phyloP scores from a whole-genome alignment of 2,888 invertebrate species.

The Drosophila kambysellisi region DNA sequence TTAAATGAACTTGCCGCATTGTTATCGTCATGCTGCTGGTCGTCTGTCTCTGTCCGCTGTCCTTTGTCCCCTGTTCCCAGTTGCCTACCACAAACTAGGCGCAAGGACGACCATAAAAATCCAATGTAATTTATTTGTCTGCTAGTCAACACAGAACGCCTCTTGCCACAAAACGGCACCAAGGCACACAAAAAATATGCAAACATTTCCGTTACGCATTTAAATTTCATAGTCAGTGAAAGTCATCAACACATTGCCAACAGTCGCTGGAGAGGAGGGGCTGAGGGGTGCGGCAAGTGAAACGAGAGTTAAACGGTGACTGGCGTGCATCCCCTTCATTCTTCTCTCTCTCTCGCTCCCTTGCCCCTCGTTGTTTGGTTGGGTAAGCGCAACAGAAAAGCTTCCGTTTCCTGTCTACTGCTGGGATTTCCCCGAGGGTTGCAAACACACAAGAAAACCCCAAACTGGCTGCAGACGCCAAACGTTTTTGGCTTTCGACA shows the following conservation, averaged over 20 bases:
- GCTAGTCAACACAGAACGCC: slow-evolving; percentile 44
- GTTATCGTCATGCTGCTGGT: slow-evolving; percentile 36
- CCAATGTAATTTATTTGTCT: slow-evolving; percentile 75
- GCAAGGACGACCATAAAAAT: slow-evolving; percentile 77
- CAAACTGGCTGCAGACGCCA: slow-evolving; percentile 42
- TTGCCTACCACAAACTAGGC: slow-evolving; percentile 75
- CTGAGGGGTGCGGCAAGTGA: background rate
- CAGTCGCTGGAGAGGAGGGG: background rate
- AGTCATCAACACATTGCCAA: slow-evolving; percentile 78
- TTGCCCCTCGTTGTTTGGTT: slow-evolving; percentile 8
- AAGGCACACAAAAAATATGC: slow-evolving; percentile 29
- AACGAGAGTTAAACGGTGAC: slow-evolving; percentile 59
- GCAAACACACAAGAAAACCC: slow-evolving; percentile 49
- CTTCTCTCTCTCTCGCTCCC: background rate
- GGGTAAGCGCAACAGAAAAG: slow-evolving; percentile 69
- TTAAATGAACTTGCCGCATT: slow-evolving; percentile 70
- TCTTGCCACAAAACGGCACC: slow-evolving; percentile 2
- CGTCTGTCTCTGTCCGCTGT: slow-evolving; percentile 10
- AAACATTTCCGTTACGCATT: slow-evolving; percentile 81
- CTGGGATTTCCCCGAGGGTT: slow-evolving; percentile 80
- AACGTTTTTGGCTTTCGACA: slow-evolving; percentile 36
- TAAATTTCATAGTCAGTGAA: slow-evolving; percentile 82
- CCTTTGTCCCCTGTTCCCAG: slow-evolving; percentile 29
- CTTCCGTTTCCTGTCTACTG: slow-evolving; percentile 83
- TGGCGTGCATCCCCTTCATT: slow-evolving; percentile 3